Evolutionary conservation across 2,888 invertebrate species (phyloP), one percentile per base, ranked within the genome.

Genomic region (Lochmaea crataegi): DNA sequence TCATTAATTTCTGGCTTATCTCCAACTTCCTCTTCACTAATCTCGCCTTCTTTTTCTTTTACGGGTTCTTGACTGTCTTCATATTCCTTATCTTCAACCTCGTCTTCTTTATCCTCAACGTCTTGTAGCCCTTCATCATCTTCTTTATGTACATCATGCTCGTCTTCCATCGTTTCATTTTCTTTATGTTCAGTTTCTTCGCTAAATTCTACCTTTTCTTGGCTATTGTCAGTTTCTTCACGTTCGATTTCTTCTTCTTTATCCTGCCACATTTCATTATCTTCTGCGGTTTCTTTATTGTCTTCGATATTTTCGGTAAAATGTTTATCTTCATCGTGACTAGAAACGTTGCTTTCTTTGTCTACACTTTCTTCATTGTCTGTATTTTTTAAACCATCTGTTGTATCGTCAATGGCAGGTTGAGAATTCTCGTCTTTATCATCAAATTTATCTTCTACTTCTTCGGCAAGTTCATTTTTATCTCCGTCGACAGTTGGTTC

Each of bases 241-340:
- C 38, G 10, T 71, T 74, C 72, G 26, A 68, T 66, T 32, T 70
- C 69, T 53, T 51, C 73, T n/a, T 48, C 61, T 70, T 60, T 65
- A 22, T n/a, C 63, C 64, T 67, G 63, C 3, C 61, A 32, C 18
- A 48, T 12, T 45, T 69, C 68, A 22, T 61, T 70, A 38, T 16
- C n/a, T 65, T 57, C 63, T 56, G 60, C 63, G 16, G 16, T 11
- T 45, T 64, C 65, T 48, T 66, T 60, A 12, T 32, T 32, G 26
- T 32, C 26, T 4, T 32, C 26, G 26, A 5, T 51, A 48, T 57
- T 61, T 22, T 66, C 75, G 41, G 41, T 63, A 45, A 53, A 41
- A 38, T 65, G 57, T 58, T 68, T 48, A 41, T 57, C 56, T 58
- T 65, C 57, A 32, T 53, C 63, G 11, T 45, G 22, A 10, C 18